Evolutionary conservation across 2,888 invertebrate species (phyloP), one percentile per base, ranked within the genome.

Genomic region (Cephus nigrinus): DNA sequence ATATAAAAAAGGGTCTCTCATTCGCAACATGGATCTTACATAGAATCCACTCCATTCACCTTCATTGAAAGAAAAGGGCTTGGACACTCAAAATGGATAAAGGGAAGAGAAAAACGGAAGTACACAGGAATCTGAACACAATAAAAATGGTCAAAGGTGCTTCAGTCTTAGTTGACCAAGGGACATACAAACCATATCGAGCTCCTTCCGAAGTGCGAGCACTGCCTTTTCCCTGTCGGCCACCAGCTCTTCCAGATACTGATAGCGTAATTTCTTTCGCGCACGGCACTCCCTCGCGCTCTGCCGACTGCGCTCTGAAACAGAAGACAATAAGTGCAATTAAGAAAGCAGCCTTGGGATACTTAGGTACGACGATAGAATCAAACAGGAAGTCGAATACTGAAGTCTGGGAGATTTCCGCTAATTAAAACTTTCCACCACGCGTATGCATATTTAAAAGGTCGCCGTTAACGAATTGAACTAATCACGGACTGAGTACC

Each of bases 221-320:
- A 99, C 98, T 12, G 98, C 97, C 86, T 97, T 96, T 91, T 99
- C 99, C 82, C 98, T 93, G 91, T 98, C 98, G 0, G 97, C 94
- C 4, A 99, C 98, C 84, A 99, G 93, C 92, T 99, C 98, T 92
- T 99, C 98, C 83, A 99, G 93, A 91, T 99, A 99, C 92, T 99
- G 98, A 92, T 99, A 99, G 76, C 99, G 95, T 82, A 99, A 94
- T 92, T 99, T 99, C 93, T 99, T 99, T 76, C 99, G 94, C 74
- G 98, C 98, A 84, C 99, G 95, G 92, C 99, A 99, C 93, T 99
- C 99, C 87, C 98, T 94, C 84, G 99, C 99, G 92, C 98, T 98
- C 93, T 99, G 98, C 85, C 99, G 94, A 92, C 98, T 98, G 81
- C 98, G 95, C 92, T 99, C 98, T 97, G 91, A 33, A 93, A 92